Base-by-base conservation (phyloP, 2,888 invertebrate species). In the Pollenia griseotomentosa region DNA sequence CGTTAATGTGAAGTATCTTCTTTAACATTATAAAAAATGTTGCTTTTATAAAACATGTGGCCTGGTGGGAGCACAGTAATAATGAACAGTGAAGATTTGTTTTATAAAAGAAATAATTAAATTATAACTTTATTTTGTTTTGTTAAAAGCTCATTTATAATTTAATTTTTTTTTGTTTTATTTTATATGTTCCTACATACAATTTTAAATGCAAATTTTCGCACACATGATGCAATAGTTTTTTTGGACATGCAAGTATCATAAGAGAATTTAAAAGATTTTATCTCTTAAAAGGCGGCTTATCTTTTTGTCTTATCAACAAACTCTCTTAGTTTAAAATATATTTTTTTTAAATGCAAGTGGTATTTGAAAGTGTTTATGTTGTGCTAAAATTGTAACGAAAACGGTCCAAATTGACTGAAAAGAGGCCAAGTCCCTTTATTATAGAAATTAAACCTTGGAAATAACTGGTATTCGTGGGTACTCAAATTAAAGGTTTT, bases 201-300 rank as follows among this genome's bases (percentile, higher is more conserved):
- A 11, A 40, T 46, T 23, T 23, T 46, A 19, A 46, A 9, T 33
- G 4, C 5, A 44, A 65, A 23, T 14, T n/a, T 55, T 4, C n/a
- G 12, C 40, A 14, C 51, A 33, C 65, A 66, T 83, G 86, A 86
- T 86, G 86, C 86, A 86, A 86, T 83, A 75, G 83, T 14, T 53
- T 55, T 51, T 46, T 19, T 5, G 46, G 23, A 19, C 19, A 71
- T 83, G 83, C 71, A 83, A 80, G n/a, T 83, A 6, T 2, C 14
- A 5, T 51, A 77, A 75, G 55, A 79, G 65, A 42, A 42, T 11
- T 7, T 9, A 33, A 63, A 16, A 40, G 11, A 48, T 46, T 48
- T 48, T 68, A 16, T 74, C 79, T 83, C 79, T 78, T 75, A 19
- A 55, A 48, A 57, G 23, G 4, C 53, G 66, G 80, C 70, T 48